Conservation (phyloP, 2,797 vertebrate genomes). For the Hippopotamyrus pictus region DNA sequence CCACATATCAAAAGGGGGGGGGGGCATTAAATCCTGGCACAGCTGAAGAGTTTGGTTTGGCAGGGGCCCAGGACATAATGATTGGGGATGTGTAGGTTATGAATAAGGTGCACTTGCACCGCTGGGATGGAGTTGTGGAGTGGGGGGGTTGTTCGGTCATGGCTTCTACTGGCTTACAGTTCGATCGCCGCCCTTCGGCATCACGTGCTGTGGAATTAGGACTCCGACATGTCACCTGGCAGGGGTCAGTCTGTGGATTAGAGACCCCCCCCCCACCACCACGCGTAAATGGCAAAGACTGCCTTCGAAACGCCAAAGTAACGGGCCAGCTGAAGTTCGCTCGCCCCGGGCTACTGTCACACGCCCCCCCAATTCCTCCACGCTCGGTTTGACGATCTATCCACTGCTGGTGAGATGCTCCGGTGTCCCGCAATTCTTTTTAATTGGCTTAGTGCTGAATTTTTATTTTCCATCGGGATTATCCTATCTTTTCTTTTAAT, state of each 20-base stretch:
- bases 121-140: conserved; percentile 23
- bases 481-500: conserved; percentile 27
- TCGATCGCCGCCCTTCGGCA: conserved; percentile 44
- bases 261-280: background rate
- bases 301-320: conserved; percentile 16
- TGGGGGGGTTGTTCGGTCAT: conserved; percentile 13
- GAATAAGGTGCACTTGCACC: conserved; percentile 47
- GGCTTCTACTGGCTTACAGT: conserved; percentile 39
- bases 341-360: conserved; percentile 29
- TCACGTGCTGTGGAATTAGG: conserved; percentile 40
- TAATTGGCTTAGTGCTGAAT: conserved; percentile 42
- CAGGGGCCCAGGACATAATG: conserved; percentile 63
- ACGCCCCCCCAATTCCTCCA: conserved; percentile 22
- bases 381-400: conserved; percentile 22
- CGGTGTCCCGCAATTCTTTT: conserved; percentile 30
- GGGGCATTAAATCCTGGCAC: conserved; percentile 53
- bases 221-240: conserved; percentile 16
- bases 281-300: background rate
- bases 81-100: conserved; percentile 44
- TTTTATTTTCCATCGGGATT: conserved; percentile 39
- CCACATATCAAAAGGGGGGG: conserved; percentile 43
- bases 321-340: conserved; percentile 23
- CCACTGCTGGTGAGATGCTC: conserved; percentile 31
- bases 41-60: conserved; percentile 70
- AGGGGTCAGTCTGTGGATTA: conserved; percentile 30